phyloP scores from a whole-genome alignment of 1,140 invertebrate species.

The Drosophila ohnishii region DNA sequence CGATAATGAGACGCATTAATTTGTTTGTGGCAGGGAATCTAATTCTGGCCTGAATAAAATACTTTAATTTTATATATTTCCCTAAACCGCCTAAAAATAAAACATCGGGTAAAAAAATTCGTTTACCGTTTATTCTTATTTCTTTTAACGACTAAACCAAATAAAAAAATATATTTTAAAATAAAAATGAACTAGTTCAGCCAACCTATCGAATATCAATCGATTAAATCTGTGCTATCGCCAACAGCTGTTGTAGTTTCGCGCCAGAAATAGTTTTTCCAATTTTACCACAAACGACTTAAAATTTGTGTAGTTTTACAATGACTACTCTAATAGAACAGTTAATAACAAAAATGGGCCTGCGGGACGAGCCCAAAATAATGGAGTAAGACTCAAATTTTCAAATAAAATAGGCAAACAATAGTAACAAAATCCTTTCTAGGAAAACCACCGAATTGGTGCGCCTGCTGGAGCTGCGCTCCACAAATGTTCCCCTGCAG shows the following conservation, averaged over 20 bases:
- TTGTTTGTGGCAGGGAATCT: constrained; percentile 44
- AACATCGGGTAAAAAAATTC: constrained; percentile 18
- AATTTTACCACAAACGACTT: constrained; percentile 27
- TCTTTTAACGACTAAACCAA: no score
- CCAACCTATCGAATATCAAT: constrained; percentile 1
- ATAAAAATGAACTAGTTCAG: neutral
- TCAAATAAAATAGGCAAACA: neutral
- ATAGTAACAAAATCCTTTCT: neutral
- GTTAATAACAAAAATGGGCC: constrained; percentile 73
- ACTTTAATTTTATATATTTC: constrained; percentile 41
- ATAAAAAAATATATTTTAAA: neutral
- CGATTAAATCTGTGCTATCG: constrained; percentile 1
- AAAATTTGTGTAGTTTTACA: neutral
- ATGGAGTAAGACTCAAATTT: constrained; percentile 51
- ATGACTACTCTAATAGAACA: constrained; percentile 77
- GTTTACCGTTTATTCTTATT: neutral
- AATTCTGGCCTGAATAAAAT: constrained; percentile 56
- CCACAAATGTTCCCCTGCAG: constrained; percentile 69
- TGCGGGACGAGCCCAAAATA: constrained; percentile 65
- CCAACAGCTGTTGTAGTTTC: constrained; percentile 26
- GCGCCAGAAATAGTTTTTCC: constrained; percentile 24
- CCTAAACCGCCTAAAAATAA: constrained; percentile 27
- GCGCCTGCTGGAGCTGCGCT: constrained; percentile 72
- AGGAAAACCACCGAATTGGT: constrained; percentile 78
- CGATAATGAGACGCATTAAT: constrained; percentile 86